These are phyloP conservation scores for Heteractis magnifica DNA, from an alignment of 92 coral and sea anemone genomes.

Conservation along the genomic window DNA sequence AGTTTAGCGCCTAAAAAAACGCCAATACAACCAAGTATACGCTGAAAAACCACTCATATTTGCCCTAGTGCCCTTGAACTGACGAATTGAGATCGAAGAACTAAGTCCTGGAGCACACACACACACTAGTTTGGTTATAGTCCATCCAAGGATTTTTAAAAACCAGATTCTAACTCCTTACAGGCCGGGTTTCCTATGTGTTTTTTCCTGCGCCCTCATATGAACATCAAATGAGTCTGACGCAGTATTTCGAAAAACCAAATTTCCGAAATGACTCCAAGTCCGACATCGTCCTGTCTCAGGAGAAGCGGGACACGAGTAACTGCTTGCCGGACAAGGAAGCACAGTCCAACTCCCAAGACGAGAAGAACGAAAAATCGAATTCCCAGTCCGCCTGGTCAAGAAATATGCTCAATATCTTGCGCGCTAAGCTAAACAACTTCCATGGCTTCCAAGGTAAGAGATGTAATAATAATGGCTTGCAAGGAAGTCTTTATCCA, in stretches of 20 bases:
- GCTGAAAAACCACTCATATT: too few relatives aligned
- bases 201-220: neutral
- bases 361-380: conserved; percentile 9
- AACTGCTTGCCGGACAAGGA: neutral
- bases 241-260: neutral
- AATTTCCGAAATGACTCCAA: conserved; percentile 1
- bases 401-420: conserved; percentile 28
- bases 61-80: too few relatives aligned
- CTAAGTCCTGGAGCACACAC: too few relatives aligned
- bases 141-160: too few relatives aligned
- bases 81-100: neutral
- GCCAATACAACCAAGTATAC: too few relatives aligned
- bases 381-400: conserved; percentile 20
- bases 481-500: neutral
- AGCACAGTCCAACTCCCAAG: conserved; percentile 4
- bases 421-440: conserved; percentile 33
- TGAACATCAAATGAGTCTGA: neutral
- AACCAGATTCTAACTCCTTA: neutral
- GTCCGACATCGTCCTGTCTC: conserved; percentile 3
- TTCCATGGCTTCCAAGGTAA: conserved; percentile 34
- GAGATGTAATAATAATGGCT: neutral
- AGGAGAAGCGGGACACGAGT: conserved; percentile 5
- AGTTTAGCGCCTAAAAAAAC: too few relatives aligned
- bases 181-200: neutral
- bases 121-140: too few relatives aligned